Percentiles rank a stretch among this genome's conserved stretches.
Evolutionary conservation across 2,797 vertebrate genomes (phyloP).

Genomic region (Perodicticus potto): DNA sequence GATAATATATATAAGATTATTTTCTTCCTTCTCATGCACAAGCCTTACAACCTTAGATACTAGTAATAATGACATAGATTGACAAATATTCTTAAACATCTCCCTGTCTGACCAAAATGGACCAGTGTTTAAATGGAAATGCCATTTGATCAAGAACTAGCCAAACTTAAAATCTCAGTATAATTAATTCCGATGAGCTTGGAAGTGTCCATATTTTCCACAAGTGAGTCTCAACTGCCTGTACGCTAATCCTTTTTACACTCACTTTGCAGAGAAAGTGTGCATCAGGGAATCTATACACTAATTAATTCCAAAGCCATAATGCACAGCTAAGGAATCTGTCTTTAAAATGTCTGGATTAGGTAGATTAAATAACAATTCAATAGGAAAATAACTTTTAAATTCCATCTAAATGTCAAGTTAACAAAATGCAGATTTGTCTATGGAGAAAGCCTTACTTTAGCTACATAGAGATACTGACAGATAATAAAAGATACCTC

Average conservation of each 20-base stretch:
- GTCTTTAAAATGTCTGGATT: constrained; percentile 38
- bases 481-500: neutral
- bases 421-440: neutral
- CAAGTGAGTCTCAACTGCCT: neutral
- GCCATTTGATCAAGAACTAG: neutral
- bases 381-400: constrained; percentile 40
- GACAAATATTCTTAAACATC: neutral
- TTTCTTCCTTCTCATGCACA: neutral
- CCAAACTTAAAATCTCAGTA: neutral
- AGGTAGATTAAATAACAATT: neutral
- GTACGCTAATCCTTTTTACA: neutral
- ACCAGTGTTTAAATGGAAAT: neutral
- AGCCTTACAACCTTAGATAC: neutral
- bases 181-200: neutral
- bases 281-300: neutral
- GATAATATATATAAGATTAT: neutral
- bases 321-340: neutral
- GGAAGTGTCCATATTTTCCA: neutral
- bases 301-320: constrained; percentile 25
- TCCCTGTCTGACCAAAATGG: neutral
- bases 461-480: neutral
- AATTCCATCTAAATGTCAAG: constrained; percentile 36
- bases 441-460: neutral
- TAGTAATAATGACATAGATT: neutral
- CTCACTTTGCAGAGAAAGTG: neutral